Percentiles rank a stretch among this genome's conserved stretches.
phyloP scores from a whole-genome alignment of 2,113 vertebrate species.

The Scatophagus argus region DNA sequence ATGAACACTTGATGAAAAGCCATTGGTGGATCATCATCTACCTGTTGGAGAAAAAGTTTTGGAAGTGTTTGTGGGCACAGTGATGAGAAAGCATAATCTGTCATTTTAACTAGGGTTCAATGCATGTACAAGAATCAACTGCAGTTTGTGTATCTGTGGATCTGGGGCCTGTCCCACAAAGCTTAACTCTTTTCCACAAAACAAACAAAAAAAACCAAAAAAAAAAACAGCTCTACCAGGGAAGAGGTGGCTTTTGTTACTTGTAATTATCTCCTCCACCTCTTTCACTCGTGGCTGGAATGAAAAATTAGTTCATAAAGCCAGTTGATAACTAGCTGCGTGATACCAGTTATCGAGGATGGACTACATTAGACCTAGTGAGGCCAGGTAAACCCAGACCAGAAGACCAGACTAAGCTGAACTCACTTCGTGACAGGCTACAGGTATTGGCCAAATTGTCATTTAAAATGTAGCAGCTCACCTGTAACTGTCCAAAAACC shows the following conservation, averaged over 20 bases:
- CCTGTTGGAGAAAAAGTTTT: constrained; percentile 52
- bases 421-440: neutral
- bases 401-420: neutral
- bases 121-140: neutral
- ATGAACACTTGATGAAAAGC: constrained; percentile 85
- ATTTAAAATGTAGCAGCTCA: constrained; percentile 35
- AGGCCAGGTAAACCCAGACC: neutral
- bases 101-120: neutral
- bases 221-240: no score
- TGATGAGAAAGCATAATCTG: neutral
- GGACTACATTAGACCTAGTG: neutral
- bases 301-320: neutral
- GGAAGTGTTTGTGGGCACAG: neutral
- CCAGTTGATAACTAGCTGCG: neutral
- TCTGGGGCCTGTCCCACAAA: neutral
- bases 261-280: neutral
- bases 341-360: neutral
- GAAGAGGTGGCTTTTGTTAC: no score
- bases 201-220: no score
- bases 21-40: constrained; percentile 82
- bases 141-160: neutral
- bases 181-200: neutral
- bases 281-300: no score
- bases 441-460: neutral
- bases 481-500: constrained; percentile 83